phyloP scores from a whole-genome alignment of 1,140 invertebrate species.

The Drosophila pseudoananassae region DNA sequence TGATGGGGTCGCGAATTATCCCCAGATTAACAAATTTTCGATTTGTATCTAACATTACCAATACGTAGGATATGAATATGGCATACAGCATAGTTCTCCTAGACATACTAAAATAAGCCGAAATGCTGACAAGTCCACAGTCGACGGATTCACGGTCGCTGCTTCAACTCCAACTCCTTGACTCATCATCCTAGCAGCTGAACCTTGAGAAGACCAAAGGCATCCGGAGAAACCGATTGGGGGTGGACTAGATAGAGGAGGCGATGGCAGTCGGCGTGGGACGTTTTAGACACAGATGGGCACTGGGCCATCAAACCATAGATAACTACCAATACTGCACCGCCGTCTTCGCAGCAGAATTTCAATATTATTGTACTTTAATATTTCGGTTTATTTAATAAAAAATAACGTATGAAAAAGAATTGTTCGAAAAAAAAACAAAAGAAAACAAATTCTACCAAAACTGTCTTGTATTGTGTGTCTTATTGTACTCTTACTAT shows the following conservation, averaged over 20 bases:
- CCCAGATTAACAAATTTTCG: constrained; percentile 64
- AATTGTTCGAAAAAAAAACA: constrained; percentile 41
- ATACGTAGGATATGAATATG: constrained; percentile 80
- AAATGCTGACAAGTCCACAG: constrained; percentile 65
- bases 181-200: constrained; percentile 6
- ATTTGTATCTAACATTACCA: constrained; percentile 83
- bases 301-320: constrained; percentile 35
- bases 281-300: constrained; percentile 39
- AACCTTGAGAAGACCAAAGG: neutral
- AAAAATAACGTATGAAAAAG: constrained; percentile 76
- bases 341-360: constrained; percentile 70
- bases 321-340: constrained; percentile 34
- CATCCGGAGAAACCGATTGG: neutral
- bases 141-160: constrained; percentile 30
- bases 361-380: constrained; percentile 83
- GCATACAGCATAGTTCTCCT: constrained; percentile 77
- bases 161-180: constrained; percentile 3
- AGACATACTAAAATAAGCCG: constrained; percentile 77
- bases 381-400: constrained; percentile 84
- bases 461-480: constrained; percentile 78
- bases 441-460: constrained; percentile 48
- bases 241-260: constrained; percentile 2
- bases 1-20: constrained; percentile 43
- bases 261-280: constrained; percentile 24
- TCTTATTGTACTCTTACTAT: constrained; percentile 67